A percentile compares a stretch with the other conserved stretches of the same genome.
phyloP scores from a whole-genome alignment of 2,888 invertebrate genomes.

The Epicampocera succincta region DNA sequence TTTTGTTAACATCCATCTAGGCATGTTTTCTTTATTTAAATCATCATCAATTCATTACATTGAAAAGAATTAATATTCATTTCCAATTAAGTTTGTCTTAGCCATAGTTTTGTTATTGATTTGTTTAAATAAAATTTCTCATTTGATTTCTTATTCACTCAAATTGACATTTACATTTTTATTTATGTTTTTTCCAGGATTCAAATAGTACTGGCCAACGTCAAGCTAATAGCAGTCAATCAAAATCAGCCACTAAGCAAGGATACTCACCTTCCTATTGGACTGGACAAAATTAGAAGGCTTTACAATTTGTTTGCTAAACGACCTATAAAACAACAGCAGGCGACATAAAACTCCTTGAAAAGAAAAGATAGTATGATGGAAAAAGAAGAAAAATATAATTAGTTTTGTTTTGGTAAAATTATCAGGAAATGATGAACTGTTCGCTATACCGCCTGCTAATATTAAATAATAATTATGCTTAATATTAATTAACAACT shows the following conservation, averaged over 20 bases:
- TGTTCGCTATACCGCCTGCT: constrained; percentile 54
- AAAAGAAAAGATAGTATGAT: constrained; percentile 20
- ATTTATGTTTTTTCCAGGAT: constrained; percentile 76
- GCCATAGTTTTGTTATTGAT: constrained; percentile 48
- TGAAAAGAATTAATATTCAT: neutral
- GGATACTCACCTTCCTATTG: constrained; percentile 82
- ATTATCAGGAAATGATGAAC: constrained; percentile 45
- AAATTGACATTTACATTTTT: constrained; percentile 8
- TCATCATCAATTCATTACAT: no score
- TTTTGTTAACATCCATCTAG: no score
- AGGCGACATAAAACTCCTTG: constrained; percentile 56
- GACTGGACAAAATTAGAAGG: constrained; percentile 81
- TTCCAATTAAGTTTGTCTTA: constrained; percentile 8
- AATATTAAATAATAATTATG: constrained; percentile 52
- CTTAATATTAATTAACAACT: constrained; percentile 62
- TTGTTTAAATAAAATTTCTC: neutral
- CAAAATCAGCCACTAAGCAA: constrained; percentile 81
- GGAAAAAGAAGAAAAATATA: constrained; percentile 7
- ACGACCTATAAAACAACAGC: constrained; percentile 34
- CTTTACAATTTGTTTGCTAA: constrained; percentile 57
- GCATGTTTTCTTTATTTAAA: no score
- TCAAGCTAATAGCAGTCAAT: constrained; percentile 81
- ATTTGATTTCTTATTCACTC: neutral
- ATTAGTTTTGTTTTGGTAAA: constrained; percentile 38
- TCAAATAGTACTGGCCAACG: constrained; percentile 82